Base-by-base conservation (phyloP, 2,797 vertebrate species). In the Tokudaia tokunoshimensis region DNA sequence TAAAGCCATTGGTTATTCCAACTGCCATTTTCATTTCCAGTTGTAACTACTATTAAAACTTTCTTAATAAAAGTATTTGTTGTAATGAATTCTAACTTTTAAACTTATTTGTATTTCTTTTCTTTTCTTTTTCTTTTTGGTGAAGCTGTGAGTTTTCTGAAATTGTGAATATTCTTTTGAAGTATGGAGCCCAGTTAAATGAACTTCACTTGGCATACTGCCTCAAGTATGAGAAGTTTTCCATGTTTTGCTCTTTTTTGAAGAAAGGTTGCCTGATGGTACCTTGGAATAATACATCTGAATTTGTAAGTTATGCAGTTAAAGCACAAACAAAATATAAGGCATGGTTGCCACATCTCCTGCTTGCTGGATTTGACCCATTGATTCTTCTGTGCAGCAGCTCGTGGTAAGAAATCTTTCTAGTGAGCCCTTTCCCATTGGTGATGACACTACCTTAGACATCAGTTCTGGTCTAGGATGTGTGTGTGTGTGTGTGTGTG, bases 311-410 rank as follows among this genome's bases (percentile, higher is more conserved):
- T 41, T 95, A 95, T 34, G 96, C 98, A 26, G 0, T 97, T 93
- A 82, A 92, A 92, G 98, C 79, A 31, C 97, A 98, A 2, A 63
- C 79, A 63, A 94, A 98, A 0, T 98, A 98, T 76, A 98, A 98
- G 93, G 95, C 99, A 24, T 99, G 99, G 99, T 97, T 99, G 88
- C 99, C 99, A 17, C 97, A 97, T 88, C 97, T 99, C 52, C 98
- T 99, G n/a, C 94, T 99, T 94, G 98, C 98, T 61, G 99, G 99
- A 86, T 98, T 99, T 89, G 92, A 99, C 97, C 98, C 99, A 2
- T 4, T 98, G 88, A 94, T 97, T 94, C 97, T 99, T 19, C 98
- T 99, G 15, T 26, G 72, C 93, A 94, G 44, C 72, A 94, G 44
- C 74, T 85, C 93, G 83, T 99, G 98, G 99, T 99, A 97, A 99